A percentile compares a stretch with the other conserved stretches of the same genome.
Conservation (phyloP, 1,140 invertebrate species). For the Lerema accius region DNA sequence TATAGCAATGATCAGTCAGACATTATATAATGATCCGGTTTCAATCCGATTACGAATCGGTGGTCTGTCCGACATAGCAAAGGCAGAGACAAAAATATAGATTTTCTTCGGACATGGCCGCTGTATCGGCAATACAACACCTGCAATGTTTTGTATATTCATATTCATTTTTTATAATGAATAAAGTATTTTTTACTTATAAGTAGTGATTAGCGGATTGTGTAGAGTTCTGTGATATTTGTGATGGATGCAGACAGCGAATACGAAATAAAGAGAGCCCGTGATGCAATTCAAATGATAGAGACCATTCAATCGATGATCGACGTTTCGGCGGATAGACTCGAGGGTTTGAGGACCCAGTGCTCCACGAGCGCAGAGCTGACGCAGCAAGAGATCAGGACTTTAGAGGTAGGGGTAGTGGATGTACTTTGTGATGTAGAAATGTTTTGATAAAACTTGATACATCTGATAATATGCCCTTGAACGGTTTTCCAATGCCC, state of each 20-base stretch:
- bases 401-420: slow-evolving; percentile 89
- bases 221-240: slow-evolving; percentile 82
- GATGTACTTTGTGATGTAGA: slow-evolving; percentile 28
- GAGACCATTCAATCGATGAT: slow-evolving; percentile 93
- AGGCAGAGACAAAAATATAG: slow-evolving; percentile 78
- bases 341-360: slow-evolving; percentile 95
- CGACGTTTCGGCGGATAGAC: slow-evolving; percentile 95
- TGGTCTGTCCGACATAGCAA: slow-evolving; percentile 39
- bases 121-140: slow-evolving; percentile 81
- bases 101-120: slow-evolving; percentile 81
- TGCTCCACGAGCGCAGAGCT: slow-evolving; percentile 95
- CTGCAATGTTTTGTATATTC: slow-evolving; percentile 82
- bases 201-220: slow-evolving; percentile 75
- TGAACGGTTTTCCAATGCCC: slow-evolving; percentile 61
- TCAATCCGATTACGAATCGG: slow-evolving; percentile 1
- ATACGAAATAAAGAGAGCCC: slow-evolving; percentile 83
- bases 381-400: slow-evolving; percentile 97
- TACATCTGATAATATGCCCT: slow-evolving; percentile 55
- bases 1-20: no score
- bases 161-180: slow-evolving; percentile 81
- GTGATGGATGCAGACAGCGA: slow-evolving; percentile 83
- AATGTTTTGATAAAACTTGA: slow-evolving; percentile 40
- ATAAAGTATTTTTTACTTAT: slow-evolving; percentile 77
- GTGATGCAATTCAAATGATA: slow-evolving; percentile 86
- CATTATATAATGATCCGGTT: no score